These are phyloP conservation scores for Peromyscus attwateri DNA, from an alignment of 2,797 vertebrate genomes.

Conservation along the genomic window DNA sequence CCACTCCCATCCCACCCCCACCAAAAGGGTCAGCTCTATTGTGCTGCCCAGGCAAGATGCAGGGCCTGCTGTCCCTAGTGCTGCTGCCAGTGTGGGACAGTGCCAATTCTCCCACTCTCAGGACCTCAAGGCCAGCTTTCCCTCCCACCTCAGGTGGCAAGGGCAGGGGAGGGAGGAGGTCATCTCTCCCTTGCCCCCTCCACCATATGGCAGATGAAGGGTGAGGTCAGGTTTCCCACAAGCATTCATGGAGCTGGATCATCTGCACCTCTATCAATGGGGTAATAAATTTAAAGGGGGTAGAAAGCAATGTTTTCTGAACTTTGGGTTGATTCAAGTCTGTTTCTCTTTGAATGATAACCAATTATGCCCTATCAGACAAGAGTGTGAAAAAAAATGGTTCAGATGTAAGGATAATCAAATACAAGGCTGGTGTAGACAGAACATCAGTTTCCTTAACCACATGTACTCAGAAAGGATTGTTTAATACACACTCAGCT, in stretches of 20 bases:
- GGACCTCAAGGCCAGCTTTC: not conserved
- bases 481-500: not conserved
- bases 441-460: not conserved
- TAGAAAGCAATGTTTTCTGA: not conserved
- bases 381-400: not conserved
- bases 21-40: not conserved
- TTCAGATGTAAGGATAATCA: not conserved
- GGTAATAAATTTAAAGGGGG: not conserved
- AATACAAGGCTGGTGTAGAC: not conserved
- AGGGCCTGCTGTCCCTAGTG: not conserved
- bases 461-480: not conserved
- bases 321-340: accelerated
- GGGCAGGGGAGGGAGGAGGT: not conserved
- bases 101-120: not conserved
- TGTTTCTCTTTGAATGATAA: not conserved
- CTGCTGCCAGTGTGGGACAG: not conserved
- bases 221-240: not conserved
- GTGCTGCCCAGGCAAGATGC: not conserved
- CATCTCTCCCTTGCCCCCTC: not conserved
- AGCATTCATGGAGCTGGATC: not conserved
- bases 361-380: not conserved
- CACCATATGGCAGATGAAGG: not conserved
- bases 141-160: not conserved
- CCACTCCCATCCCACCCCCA: too few relatives aligned
- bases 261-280: not conserved